phyloP scores from a whole-genome alignment of 2,888 invertebrate genomes.

The Sinhomidia bicolor region DNA sequence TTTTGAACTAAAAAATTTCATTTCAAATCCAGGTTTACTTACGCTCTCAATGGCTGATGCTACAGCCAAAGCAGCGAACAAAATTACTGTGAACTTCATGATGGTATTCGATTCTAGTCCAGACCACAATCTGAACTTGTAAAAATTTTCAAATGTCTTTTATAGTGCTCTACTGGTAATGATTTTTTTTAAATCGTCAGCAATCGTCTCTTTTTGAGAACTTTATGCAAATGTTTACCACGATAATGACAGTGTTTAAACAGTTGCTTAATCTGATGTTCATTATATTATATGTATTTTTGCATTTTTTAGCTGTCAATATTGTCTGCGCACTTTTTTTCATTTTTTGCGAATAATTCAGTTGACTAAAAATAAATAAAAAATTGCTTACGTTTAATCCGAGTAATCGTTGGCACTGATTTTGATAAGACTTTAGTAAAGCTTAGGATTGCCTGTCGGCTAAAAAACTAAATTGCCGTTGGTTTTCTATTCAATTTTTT shows the following conservation, averaged over 20 bases:
- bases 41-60: conserved; percentile 68
- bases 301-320: too few species aligned
- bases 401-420: too few species aligned
- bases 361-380: too few species aligned
- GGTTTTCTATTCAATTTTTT: neutral
- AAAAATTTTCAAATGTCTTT: neutral
- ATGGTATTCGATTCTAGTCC: conserved; percentile 40
- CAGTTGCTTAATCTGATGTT: neutral
- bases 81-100: conserved; percentile 63
- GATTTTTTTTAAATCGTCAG: too few species aligned
- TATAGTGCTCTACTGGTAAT: neutral
- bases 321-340: too few species aligned
- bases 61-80: conserved; percentile 69
- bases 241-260: conserved; percentile 12
- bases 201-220: too few species aligned
- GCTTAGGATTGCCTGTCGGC: too few species aligned
- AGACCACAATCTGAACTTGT: conserved; percentile 5
- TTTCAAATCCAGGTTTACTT: conserved; percentile 45
- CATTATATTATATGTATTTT: too few species aligned
- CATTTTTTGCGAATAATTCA: too few species aligned
- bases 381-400: too few species aligned
- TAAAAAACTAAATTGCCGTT: neutral
- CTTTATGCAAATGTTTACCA: too few species aligned
- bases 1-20: neutral
- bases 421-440: too few species aligned